A percentile compares a stretch with the other conserved stretches of the same genome.
Evolutionary conservation across 2,113 vertebrate genomes (phyloP).

Genomic region (Tetrao urogallus): DNA sequence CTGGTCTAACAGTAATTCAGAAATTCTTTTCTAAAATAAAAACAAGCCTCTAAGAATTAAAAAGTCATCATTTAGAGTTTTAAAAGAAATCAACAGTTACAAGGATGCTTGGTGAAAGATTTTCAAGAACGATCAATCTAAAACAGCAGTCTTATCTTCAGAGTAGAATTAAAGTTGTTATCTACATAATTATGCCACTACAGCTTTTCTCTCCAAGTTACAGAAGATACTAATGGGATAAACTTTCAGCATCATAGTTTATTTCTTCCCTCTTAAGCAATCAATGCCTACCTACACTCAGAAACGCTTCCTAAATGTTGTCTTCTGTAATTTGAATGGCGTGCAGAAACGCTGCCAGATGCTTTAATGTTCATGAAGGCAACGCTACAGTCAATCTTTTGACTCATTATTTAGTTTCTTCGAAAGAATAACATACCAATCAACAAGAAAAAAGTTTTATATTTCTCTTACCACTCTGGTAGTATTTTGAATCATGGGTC

Average conservation of each 20-base stretch:
- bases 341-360: not conserved
- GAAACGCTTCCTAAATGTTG: not conserved
- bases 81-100: not conserved
- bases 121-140: not conserved
- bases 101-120: not conserved
- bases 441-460: not conserved
- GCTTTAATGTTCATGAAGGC: not conserved
- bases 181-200: not conserved
- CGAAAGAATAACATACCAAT: not conserved
- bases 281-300: not conserved
- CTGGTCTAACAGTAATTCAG: not conserved
- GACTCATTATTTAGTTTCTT: not conserved
- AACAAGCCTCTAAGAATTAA: not conserved
- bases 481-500: conserved; percentile 99
- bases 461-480: conserved; percentile 93
- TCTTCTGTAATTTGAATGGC: not conserved
- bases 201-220: not conserved
- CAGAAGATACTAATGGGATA: not conserved
- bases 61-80: not conserved
- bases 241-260: not conserved
- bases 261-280: not conserved
- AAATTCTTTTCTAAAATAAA: not conserved
- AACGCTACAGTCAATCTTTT: not conserved
- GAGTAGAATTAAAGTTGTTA: not conserved
- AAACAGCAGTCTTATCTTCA: not conserved